Percentiles rank a stretch among this genome's conserved stretches.
These are phyloP conservation scores for Ricordea florida DNA, from an alignment of 92 coral and sea anemone genomes.

Conservation along the genomic window DNA sequence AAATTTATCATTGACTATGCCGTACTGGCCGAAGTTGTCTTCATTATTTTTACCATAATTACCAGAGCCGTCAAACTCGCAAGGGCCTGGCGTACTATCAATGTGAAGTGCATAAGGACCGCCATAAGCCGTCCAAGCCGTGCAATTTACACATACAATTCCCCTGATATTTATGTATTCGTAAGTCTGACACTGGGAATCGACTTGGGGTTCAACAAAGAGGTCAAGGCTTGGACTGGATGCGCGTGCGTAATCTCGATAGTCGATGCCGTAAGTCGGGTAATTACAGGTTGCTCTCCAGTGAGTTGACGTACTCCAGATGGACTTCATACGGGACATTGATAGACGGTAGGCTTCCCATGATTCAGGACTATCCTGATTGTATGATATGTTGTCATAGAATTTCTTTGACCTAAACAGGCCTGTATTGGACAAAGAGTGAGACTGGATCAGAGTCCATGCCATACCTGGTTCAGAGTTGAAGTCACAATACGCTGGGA, in stretches of 20 bases:
- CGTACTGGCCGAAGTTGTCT: constrained; percentile 40
- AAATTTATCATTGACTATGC: background rate
- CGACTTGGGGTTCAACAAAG: background rate
- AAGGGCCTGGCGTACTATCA: background rate
- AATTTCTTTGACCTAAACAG: background rate
- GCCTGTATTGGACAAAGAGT: background rate
- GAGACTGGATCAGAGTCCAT: constrained; percentile 55
- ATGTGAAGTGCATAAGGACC: background rate
- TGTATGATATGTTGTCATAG: constrained; percentile 8
- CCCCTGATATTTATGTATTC: background rate
- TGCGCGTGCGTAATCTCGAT: constrained; percentile 7
- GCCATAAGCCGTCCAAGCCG: background rate
- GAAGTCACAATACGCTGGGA: constrained; percentile 41
- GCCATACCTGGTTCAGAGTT: constrained; percentile 33
- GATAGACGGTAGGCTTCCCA: constrained; percentile 29
- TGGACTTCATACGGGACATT: constrained; percentile 13
- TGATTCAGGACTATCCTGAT: constrained; percentile 8
- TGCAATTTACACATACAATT: background rate
- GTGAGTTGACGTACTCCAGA: background rate
- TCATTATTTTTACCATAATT: background rate
- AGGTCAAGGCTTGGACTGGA: background rate
- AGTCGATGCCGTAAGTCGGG: constrained; percentile 2
- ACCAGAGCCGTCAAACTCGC: background rate
- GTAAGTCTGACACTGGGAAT: background rate
- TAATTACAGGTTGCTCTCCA: constrained; percentile 36